Evolutionary conservation across 1,140 invertebrate species (phyloP).

Genomic region (Drosophila santomea): DNA sequence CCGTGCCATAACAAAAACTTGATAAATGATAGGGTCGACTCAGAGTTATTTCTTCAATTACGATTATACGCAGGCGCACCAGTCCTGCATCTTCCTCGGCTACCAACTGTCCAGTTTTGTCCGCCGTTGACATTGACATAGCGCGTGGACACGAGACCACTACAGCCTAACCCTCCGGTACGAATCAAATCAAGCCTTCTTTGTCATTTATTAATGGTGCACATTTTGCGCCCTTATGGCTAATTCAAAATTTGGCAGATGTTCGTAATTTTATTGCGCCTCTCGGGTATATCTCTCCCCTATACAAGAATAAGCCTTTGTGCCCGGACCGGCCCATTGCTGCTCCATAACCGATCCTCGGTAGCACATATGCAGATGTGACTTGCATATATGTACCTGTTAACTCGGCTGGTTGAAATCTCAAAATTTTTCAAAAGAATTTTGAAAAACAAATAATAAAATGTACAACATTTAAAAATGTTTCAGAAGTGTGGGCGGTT

Average conservation of each 20-base stretch:
- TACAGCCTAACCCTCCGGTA: too few relatives aligned
- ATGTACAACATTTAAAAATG: too few relatives aligned
- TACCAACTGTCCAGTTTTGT: slow-evolving; percentile 66
- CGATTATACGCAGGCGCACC: slow-evolving; percentile 65
- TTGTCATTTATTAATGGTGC: slow-evolving; percentile 84
- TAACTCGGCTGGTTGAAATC: too few relatives aligned
- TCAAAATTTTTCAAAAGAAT: too few relatives aligned
- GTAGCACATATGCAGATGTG: too few relatives aligned
- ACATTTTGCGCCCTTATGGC: slow-evolving; percentile 84
- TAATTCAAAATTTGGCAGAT: slow-evolving; percentile 85
- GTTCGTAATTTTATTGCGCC: slow-evolving; percentile 83
- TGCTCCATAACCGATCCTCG: slow-evolving; percentile 70
- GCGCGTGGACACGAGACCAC: slow-evolving; percentile 61
- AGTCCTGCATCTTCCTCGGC: slow-evolving; percentile 12
- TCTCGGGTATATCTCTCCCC: slow-evolving; percentile 17
- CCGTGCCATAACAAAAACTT: slow-evolving; percentile 62
- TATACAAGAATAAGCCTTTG: slow-evolving; percentile 41
- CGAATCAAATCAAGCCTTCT: slow-evolving; percentile 76
- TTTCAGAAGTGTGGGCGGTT: too few relatives aligned
- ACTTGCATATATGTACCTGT: too few relatives aligned
- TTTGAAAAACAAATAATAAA: too few relatives aligned
- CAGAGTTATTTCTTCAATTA: slow-evolving; percentile 85
- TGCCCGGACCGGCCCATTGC: slow-evolving; percentile 17
- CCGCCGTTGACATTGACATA: slow-evolving; percentile 82
- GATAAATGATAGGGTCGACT: slow-evolving; percentile 79